These are phyloP conservation scores for Bubo blakistoni DNA, from an alignment of 2,113 vertebrate genomes.

Conservation along the genomic window DNA sequence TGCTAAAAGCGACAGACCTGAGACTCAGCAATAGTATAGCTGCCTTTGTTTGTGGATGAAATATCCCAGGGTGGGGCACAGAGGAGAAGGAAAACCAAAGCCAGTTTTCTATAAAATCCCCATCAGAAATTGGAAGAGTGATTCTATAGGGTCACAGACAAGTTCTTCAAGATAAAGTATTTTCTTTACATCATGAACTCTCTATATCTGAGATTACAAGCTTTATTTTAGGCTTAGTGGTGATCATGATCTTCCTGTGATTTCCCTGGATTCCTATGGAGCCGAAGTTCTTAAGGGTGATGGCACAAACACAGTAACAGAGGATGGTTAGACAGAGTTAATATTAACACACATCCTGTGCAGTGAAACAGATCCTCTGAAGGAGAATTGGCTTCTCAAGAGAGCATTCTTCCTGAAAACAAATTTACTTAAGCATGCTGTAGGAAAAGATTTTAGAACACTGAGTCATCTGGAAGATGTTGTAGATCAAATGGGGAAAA, in stretches of 20 bases:
- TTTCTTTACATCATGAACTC: not conserved
- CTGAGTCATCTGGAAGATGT: not conserved
- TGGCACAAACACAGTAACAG: not conserved
- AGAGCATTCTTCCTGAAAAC: not conserved
- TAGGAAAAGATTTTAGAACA: not conserved
- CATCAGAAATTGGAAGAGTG: not conserved
- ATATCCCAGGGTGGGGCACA: not conserved
- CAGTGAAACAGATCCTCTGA: not conserved
- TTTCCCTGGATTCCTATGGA: not conserved
- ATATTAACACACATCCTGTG: not conserved
- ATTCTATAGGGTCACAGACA: not conserved
- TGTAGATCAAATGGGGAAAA: not conserved
- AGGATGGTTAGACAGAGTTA: not conserved
- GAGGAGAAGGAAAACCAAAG: not conserved
- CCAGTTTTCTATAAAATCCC: not conserved
- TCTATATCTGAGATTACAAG: not conserved
- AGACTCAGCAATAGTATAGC: not conserved
- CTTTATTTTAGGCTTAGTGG: not conserved
- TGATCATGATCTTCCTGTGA: not conserved
- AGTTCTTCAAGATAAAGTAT: not conserved
- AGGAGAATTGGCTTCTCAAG: not conserved
- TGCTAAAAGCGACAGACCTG: not conserved
- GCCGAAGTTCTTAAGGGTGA: not conserved
- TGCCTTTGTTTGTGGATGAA: not conserved
- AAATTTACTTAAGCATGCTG: not conserved